phyloP scores from a whole-genome alignment of 2,113 vertebrate species.

The Condylura cristata region DNA sequence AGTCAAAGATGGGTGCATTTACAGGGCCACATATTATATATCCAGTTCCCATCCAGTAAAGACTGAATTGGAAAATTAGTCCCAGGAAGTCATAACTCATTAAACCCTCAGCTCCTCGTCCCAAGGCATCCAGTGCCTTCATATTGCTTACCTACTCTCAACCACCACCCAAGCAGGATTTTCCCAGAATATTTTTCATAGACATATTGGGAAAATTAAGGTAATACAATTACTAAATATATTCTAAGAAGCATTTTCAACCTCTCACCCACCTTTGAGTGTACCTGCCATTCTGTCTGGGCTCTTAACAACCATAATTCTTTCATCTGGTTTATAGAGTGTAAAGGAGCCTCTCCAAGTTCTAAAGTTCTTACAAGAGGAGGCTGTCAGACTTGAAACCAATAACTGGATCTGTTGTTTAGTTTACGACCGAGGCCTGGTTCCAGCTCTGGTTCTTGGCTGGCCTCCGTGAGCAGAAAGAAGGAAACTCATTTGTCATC shows the following conservation, averaged over 20 bases:
- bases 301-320: conserved; percentile 6
- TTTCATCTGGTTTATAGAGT: conserved; percentile 55
- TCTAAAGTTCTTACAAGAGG: conserved; percentile 58
- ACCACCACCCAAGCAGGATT: neutral
- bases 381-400: conserved; percentile 59
- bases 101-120: neutral
- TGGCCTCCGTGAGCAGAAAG: conserved; percentile 70
- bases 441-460: conserved; percentile 68
- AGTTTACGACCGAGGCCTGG: conserved; percentile 64
- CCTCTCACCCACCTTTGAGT: neutral
- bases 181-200: conserved; percentile 30
- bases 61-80: conserved; percentile 20
- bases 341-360: conserved; percentile 42
- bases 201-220: conserved; percentile 19
- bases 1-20: conserved; percentile 16
- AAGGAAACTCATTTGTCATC: conserved; percentile 75
- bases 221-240: conserved; percentile 48
- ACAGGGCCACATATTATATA: neutral
- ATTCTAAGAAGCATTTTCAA: conserved; percentile 45
- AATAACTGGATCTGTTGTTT: conserved; percentile 63
- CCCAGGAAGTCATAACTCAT: conserved; percentile 13
- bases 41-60: conserved; percentile 8
- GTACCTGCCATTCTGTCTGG: neutral
- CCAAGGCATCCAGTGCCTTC: neutral
- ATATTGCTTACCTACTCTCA: neutral